Evolutionary conservation across 2,888 invertebrate species (phyloP).

Genomic region (Diogma glabrata): DNA sequence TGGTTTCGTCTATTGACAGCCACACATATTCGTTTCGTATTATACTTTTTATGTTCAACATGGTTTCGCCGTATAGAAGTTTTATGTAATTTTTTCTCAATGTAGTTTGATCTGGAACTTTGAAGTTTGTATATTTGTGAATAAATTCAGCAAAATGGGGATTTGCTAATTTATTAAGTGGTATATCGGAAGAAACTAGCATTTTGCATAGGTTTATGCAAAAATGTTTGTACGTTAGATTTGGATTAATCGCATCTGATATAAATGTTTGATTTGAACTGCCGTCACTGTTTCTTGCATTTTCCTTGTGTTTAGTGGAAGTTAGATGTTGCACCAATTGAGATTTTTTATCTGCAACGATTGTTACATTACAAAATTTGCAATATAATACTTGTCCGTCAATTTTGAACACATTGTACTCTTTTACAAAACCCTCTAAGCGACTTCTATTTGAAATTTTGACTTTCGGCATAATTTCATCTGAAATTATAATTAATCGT

Average conservation of each 20-base stretch:
- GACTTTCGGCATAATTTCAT: neutral
- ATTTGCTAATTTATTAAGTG: neutral
- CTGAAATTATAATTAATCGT: too few species aligned
- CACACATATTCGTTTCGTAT: neutral
- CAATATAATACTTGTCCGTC: neutral
- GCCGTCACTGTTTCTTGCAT: neutral
- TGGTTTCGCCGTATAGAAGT: neutral
- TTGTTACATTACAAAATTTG: neutral
- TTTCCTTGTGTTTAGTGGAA: neutral
- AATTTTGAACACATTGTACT: neutral
- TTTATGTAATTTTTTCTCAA: neutral
- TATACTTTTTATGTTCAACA: neutral
- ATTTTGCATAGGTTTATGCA: neutral
- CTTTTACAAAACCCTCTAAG: neutral
- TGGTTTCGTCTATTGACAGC: neutral
- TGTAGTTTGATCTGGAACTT: constrained; percentile 7
- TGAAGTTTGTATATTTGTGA: constrained; percentile 8
- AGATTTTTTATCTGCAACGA: neutral
- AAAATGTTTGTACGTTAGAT: neutral
- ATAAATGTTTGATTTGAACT: neutral
- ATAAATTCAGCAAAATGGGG: neutral
- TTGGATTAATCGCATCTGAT: neutral
- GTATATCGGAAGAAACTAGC: neutral
- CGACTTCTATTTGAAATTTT: neutral
- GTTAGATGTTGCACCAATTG: neutral